These are phyloP conservation scores for Xenentodon cancila DNA, from an alignment of 2,797 vertebrate species.

Conservation along the genomic window DNA sequence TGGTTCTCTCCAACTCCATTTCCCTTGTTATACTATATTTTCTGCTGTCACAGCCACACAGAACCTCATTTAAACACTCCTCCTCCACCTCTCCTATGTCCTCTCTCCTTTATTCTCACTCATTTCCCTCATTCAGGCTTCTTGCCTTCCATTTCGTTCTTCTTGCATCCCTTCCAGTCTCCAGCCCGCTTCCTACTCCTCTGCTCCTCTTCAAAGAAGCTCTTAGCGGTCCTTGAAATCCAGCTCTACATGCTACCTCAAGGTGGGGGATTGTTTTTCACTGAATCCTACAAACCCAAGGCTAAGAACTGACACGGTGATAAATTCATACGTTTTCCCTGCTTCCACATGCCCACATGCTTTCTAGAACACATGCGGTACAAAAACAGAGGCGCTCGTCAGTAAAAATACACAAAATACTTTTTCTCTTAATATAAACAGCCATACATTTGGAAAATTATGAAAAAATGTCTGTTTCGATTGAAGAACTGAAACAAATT, in stretches of 20 bases:
- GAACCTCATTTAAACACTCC: slow-evolving; percentile 62
- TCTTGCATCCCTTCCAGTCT: slow-evolving; percentile 36
- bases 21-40: slow-evolving; percentile 57
- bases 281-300: slow-evolving; percentile 56
- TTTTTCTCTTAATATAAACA: slow-evolving; percentile 16
- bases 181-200: slow-evolving; percentile 32
- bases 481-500: no score
- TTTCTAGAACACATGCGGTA: slow-evolving; percentile 3
- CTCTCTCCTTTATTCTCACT: slow-evolving; percentile 20
- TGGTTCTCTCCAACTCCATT: slow-evolving; percentile 46
- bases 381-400: neutral
- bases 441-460: slow-evolving; percentile 13
- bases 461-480: neutral
- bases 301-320: slow-evolving; percentile 57
- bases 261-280: slow-evolving; percentile 71
- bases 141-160: slow-evolving; percentile 53
- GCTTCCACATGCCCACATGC: slow-evolving; percentile 2
- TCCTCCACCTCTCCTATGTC: slow-evolving; percentile 34
- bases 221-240: slow-evolving; percentile 60
- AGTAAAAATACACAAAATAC: slow-evolving; percentile 7
- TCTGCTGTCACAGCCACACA: slow-evolving; percentile 60
- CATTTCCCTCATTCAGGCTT: slow-evolving; percentile 24
- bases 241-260: slow-evolving; percentile 57
- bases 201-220: slow-evolving; percentile 64
- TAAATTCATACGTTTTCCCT: slow-evolving; percentile 38